Conservation (phyloP, 2,888 invertebrate species). For the Atethmia centrago region DNA sequence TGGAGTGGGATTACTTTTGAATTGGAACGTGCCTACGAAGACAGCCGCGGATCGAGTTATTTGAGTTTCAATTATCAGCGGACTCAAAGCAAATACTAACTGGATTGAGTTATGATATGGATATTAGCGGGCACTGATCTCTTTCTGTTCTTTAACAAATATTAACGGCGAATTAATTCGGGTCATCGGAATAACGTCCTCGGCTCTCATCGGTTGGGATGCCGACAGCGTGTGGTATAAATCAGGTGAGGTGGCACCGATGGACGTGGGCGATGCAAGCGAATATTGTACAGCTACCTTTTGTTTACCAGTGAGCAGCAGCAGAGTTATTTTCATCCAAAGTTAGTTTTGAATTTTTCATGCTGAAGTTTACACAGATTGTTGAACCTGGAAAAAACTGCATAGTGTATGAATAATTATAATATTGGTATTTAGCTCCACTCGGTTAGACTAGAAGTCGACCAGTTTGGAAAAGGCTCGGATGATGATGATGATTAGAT, state of each 20-base stretch:
- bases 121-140: constrained; percentile 78
- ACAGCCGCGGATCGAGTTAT: constrained; percentile 84
- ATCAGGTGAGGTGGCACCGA: constrained; percentile 42
- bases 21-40: constrained; percentile 90
- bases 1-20: constrained; percentile 88
- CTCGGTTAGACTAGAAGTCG: too few relatives aligned
- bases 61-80: constrained; percentile 89
- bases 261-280: constrained; percentile 26
- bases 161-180: constrained; percentile 60
- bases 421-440: not conserved
- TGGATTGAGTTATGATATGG: constrained; percentile 83
- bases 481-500: not conserved
- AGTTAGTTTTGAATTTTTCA: not conserved
- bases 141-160: constrained; percentile 61
- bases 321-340: not conserved
- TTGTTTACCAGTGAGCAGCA: constrained; percentile 5
- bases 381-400: not conserved
- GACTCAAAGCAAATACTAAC: constrained; percentile 83
- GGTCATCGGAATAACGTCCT: constrained; percentile 16
- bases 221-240: constrained; percentile 25
- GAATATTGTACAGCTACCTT: constrained; percentile 4
- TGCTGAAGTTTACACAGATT: not conserved
- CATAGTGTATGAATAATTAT: not conserved
- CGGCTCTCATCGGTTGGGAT: constrained; percentile 12
- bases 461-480: not conserved